Evolutionary conservation across 2,888 invertebrate genomes (phyloP).

Genomic region (Mythimna impura): DNA sequence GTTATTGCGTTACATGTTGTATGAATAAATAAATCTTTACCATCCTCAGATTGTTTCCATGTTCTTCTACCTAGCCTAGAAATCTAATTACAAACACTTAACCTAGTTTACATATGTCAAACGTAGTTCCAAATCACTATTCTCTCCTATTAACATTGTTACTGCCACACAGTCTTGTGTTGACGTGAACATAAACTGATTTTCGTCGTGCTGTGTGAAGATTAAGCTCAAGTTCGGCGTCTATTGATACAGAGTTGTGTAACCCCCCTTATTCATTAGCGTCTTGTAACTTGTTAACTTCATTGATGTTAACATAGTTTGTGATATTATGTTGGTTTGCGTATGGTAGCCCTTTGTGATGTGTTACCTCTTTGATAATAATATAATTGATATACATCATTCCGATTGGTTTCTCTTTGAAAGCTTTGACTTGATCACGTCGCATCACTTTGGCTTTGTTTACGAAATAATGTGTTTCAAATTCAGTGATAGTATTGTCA

Average conservation of each 20-base stretch:
- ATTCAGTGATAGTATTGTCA: background rate
- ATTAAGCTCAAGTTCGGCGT: conserved; percentile 38
- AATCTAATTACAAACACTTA: conserved; percentile 2
- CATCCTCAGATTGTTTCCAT: background rate
- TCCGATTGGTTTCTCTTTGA: conserved; percentile 16
- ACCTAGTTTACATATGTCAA: conserved; percentile 14
- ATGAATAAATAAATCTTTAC: no score
- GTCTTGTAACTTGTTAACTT: conserved; percentile 28
- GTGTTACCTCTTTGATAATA: conserved; percentile 37
- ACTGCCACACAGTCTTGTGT: conserved; percentile 7
- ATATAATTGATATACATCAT: conserved; percentile 22
- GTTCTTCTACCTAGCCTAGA: no score
- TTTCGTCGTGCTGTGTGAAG: conserved; percentile 26
- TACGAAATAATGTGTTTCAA: background rate
- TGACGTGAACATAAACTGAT: conserved; percentile 32
- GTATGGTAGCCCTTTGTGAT: conserved; percentile 16
- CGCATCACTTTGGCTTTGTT: conserved; percentile 12
- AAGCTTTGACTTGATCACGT: conserved; percentile 14
- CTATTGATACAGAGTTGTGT: conserved; percentile 27
- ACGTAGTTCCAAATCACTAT: conserved; percentile 14
- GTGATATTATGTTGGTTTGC: conserved; percentile 2
- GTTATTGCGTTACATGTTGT: no score
- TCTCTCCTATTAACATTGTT: conserved; percentile 20
- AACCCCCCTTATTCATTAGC: conserved; percentile 25
- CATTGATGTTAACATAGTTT: conserved; percentile 23